These are phyloP conservation scores for Cyanistes caeruleus DNA, from an alignment of 2,113 vertebrate species.

Conservation along the genomic window DNA sequence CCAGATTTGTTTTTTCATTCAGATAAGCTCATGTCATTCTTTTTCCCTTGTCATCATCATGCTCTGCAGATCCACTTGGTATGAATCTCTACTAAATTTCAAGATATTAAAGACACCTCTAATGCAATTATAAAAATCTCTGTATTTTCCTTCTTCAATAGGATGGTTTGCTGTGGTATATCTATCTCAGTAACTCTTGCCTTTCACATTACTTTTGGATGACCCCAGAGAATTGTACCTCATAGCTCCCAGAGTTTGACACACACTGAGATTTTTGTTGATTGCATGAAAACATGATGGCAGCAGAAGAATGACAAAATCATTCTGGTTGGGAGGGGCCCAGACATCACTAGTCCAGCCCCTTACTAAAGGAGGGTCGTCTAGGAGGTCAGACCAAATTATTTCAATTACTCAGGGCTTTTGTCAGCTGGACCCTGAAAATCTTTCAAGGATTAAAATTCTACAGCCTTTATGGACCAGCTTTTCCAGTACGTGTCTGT, in stretches of 20 bases:
- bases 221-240: not conserved
- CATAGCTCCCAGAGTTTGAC: not conserved
- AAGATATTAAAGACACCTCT: not conserved
- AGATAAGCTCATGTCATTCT: not conserved
- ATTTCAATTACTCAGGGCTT: not conserved
- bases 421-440: not conserved
- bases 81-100: not conserved
- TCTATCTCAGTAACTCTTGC: not conserved
- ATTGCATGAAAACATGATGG: not conserved
- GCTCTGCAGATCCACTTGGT: not conserved
- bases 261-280: not conserved
- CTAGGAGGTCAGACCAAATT: not conserved
- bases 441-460: not conserved
- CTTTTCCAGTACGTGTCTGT: not conserved
- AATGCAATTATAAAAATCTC: not conserved
- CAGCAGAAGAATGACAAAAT: not conserved
- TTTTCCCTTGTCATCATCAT: not conserved
- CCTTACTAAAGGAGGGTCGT: not conserved
- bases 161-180: not conserved
- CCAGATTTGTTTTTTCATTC: not conserved
- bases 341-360: not conserved
- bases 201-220: not conserved
- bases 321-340: accelerated
- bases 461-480: not conserved
- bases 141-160: not conserved